Evolutionary conservation across 2,888 invertebrate genomes (phyloP).

Genomic region (Sturmia bella): DNA sequence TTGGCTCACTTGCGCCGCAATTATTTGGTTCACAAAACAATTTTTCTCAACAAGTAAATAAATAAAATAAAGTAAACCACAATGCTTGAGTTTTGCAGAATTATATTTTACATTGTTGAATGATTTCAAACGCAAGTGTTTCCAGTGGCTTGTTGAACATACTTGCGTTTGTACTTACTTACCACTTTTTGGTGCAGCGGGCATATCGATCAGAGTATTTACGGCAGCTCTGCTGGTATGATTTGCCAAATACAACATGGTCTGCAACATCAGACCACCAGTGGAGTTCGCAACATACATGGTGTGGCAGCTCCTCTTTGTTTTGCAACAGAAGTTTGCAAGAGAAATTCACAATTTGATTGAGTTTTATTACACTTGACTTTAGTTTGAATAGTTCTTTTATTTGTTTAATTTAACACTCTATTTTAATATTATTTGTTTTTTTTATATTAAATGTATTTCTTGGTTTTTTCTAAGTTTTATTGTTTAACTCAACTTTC

Average conservation of each 20-base stretch:
- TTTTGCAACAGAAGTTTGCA: not conserved
- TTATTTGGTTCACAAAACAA: constrained; percentile 2
- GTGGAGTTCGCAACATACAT: constrained; percentile 81
- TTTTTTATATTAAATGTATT: constrained; percentile 4
- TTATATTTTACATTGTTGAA: constrained; percentile 1
- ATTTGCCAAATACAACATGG: constrained; percentile 81
- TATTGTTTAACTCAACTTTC: not conserved
- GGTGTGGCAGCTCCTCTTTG: not conserved
- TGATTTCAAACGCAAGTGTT: not conserved
- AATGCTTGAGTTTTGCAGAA: constrained; percentile 29
- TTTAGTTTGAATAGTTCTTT: not conserved
- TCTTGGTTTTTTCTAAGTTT: too few relatives aligned
- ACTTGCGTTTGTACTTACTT: constrained; percentile 72
- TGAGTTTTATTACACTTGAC: constrained; percentile 7
- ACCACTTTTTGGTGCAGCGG: constrained; percentile 80
- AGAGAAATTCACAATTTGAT: not conserved
- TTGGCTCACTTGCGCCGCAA: constrained; percentile 5
- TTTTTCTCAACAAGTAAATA: not conserved
- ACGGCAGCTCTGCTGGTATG: constrained; percentile 79
- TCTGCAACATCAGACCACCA: constrained; percentile 81
- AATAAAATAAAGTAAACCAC: not conserved
- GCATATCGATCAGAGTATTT: constrained; percentile 79
- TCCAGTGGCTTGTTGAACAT: too few relatives aligned
- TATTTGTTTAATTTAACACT: constrained; percentile 16
- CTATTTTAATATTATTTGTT: not conserved